Evolutionary conservation across 2,113 vertebrate genomes (phyloP), one percentile per base, ranked within the genome.

Genomic region (Dromaius novaehollandiae): DNA sequence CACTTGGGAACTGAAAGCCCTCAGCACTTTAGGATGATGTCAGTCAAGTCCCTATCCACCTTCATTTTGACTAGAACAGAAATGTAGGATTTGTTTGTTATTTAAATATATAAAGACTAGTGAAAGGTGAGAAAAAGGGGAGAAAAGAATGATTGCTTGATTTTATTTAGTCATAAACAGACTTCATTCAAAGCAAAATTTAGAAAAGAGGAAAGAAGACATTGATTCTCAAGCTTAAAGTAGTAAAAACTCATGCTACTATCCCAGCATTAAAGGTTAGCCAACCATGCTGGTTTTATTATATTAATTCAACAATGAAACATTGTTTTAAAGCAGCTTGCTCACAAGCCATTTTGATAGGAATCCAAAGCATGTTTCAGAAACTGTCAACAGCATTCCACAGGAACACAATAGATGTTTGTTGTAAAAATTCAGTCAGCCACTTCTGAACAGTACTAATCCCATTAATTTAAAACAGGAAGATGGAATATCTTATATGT

Each of bases 331-430:
- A 97, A 97, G 96, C 95, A 95, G 97, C 97, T 98, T 98, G 95
- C 97, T 98, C 96, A 87, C 97, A 96, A 97, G 97, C 97, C 96
- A 92, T 97, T 98, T 97, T 97, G 97, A 96, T 95, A 97, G 98
- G 98, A 98, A 98, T 98, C 97, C 97, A 97, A 98, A 98, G 97
- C 97, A 98, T 98, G 97, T 98, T 98, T 98, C 97, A 97, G 97
- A 97, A 98, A 98, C 97, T 96, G 97, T 98, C 97, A 98, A 95
- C 97, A 97, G 96, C 98, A 97, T 98, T 98, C 98, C 97, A 96
- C 88, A 96, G 93, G 94, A 95, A 98, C 96, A 98, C 98, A 98
- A 98, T 97, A 93, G 95, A 20, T 82, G 19, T 96, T 98, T 98
- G 94, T 98, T 98, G 91, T 82, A 94, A 96, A 97, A 93, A 97